Conservation (phyloP, 2,797 vertebrate species). For the Pseudopleuronectes americanus region DNA sequence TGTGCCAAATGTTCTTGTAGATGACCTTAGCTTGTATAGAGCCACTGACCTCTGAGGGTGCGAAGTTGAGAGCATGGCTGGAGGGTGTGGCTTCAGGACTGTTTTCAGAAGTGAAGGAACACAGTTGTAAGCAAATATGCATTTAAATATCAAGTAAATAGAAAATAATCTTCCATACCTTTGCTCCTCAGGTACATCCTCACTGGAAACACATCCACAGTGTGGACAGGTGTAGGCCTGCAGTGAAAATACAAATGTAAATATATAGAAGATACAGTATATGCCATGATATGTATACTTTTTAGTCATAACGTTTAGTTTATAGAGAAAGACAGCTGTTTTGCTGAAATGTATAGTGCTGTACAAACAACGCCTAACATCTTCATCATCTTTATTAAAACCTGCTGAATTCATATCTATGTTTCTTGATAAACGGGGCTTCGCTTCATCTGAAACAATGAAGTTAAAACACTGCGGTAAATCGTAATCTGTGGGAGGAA, state of each 20-base stretch:
- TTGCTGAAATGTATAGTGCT: no score
- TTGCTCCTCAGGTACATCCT: slow-evolving; percentile 90
- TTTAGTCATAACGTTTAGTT: no score
- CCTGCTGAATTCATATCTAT: no score
- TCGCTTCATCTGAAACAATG: no score
- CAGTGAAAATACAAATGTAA: background rate
- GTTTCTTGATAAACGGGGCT: no score
- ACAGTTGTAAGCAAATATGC: slow-evolving; percentile 23
- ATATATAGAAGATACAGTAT: background rate
- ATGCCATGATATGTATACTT: no score
- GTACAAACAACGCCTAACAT: no score
- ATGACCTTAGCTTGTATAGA: slow-evolving; percentile 9
- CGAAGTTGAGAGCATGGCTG: slow-evolving; percentile 85
- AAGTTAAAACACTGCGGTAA: no score
- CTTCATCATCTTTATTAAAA: no score
- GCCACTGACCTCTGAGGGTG: slow-evolving; percentile 87
- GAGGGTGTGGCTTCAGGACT: slow-evolving; percentile 86
- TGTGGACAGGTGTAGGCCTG: slow-evolving; percentile 96
- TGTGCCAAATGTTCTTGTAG: background rate
- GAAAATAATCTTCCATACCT: slow-evolving; percentile 80
- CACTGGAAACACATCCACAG: slow-evolving; percentile 97
- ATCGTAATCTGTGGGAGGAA: no score
- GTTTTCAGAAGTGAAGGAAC: slow-evolving; percentile 85
- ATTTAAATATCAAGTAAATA: slow-evolving; percentile 1
- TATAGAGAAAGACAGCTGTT: no score